phyloP scores from a whole-genome alignment of 2,888 invertebrate species.

The Ophion ventricosus region DNA sequence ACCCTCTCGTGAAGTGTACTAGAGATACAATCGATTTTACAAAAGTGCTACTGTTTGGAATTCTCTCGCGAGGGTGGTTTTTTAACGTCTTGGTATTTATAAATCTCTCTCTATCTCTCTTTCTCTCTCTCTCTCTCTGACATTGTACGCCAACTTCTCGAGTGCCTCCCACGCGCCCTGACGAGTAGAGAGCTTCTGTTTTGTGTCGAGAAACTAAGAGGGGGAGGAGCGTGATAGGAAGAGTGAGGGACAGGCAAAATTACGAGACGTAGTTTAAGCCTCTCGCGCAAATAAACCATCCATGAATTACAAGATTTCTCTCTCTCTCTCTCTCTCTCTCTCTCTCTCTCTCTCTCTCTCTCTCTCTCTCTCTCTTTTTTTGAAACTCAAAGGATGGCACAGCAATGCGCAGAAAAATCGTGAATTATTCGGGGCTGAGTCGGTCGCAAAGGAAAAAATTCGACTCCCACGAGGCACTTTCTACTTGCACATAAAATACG shows the following conservation, averaged over 20 bases:
- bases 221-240: constrained; percentile 10
- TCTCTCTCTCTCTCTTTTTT: background rate
- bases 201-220: constrained; percentile 35
- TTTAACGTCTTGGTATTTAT: constrained; percentile 22
- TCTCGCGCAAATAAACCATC: constrained; percentile 49
- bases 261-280: constrained; percentile 20
- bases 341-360: background rate
- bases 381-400: constrained; percentile 21
- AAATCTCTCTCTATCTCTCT: background rate
- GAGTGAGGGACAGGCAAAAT: constrained; percentile 4
- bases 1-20: constrained; percentile 22
- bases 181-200: constrained; percentile 62
- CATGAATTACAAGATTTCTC: background rate
- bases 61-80: constrained; percentile 15
- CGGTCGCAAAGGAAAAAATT: constrained; percentile 18
- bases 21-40: constrained; percentile 47
- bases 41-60: constrained; percentile 36
- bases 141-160: constrained; percentile 41
- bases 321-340: constrained; percentile 8
- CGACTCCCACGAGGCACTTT: constrained; percentile 63
- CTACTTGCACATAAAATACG: constrained; percentile 37
- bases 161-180: constrained; percentile 54
- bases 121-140: constrained; percentile 17
- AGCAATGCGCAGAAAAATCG: constrained; percentile 37
- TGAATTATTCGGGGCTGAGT: constrained; percentile 38